phyloP scores from a whole-genome alignment of 2,888 invertebrate species.

The Spisula solida region DNA sequence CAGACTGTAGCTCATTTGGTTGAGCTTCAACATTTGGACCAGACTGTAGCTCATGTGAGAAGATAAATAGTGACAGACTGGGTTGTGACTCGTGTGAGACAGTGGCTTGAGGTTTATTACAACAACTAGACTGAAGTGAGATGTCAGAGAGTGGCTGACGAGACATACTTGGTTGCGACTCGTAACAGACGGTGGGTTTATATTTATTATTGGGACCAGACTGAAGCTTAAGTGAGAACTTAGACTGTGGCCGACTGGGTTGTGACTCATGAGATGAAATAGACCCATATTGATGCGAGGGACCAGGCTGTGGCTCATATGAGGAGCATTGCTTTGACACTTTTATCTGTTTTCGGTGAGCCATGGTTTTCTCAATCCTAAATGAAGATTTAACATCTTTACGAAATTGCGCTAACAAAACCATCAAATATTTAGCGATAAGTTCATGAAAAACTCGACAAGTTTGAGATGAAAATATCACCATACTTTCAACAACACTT shows the following conservation, averaged over 20 bases:
- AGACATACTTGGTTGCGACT: too few species aligned
- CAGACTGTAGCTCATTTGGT: neutral
- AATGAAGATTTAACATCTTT: conserved; percentile 25
- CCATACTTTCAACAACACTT: neutral
- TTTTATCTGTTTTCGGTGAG: conserved; percentile 36
- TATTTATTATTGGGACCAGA: too few species aligned
- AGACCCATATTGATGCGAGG: too few species aligned
- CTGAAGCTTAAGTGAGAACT: too few species aligned
- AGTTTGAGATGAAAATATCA: neutral
- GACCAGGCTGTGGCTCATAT: neutral
- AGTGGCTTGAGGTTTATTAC: too few species aligned
- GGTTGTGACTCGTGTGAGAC: too few species aligned
- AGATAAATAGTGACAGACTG: too few species aligned
- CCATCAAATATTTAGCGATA: conserved; percentile 20
- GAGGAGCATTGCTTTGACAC: neutral
- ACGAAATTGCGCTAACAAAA: conserved; percentile 31
- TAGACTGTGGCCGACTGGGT: too few species aligned
- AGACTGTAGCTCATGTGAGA: neutral
- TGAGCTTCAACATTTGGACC: neutral
- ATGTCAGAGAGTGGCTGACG: too few species aligned
- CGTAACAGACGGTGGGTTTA: too few species aligned
- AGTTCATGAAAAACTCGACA: conserved; percentile 20
- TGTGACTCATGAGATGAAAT: too few species aligned
- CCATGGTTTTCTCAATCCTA: conserved; percentile 40
- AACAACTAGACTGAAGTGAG: too few species aligned